Base-by-base conservation (phyloP, 2,888 invertebrate genomes). In the Oscheius sp. region DNA sequence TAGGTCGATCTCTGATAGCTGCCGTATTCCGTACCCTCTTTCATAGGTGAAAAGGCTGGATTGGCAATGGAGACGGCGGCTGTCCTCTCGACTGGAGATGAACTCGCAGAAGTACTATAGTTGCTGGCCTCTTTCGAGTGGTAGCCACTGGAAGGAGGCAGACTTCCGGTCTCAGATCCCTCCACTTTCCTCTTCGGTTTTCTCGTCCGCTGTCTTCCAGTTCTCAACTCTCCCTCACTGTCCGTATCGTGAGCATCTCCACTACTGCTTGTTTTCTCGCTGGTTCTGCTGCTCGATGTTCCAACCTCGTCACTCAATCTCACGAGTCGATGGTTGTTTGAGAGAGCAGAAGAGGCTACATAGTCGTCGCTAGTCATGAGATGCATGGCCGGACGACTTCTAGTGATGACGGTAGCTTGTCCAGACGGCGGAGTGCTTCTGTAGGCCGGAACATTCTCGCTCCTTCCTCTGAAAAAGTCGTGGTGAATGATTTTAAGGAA, bases 311-410 rank as follows among this genome's bases (percentile, higher is more conserved):
- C 82, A 59, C 75, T 74, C 51, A 80, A 33, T n/a, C 79, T 59
- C 32, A 73, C 58, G 3, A 58, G 66, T 29, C 76, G 72, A 33
- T 74, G 81, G 79, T n/a, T 75, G 66, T 60, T 76, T 74, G 73
- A 75, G 60, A 85, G 78, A 4, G 86, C 87, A 13, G 86, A 77
- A 47, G 79, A 76, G 9, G 84, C 73, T 21, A 87, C 87, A 73
- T 87, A 87, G 70, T 86, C 86, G 63, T 87, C 87, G 48, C 79
- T 73, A 1, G 86, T 86, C 73, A 85, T 60, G 51, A 87, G 75
- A 70, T 84, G 78, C 21, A 81, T 78, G 2, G 83, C 84, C 33
- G 79, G 79, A 4, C 80, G 73, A 72, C 73, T 76, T 55, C 79
- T 57, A 11, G 76, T 74, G 51, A 82, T 65, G 5, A 84, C 76